Evolutionary conservation across 2,113 vertebrate genomes (phyloP).

Genomic region (Hippocampus comes): DNA sequence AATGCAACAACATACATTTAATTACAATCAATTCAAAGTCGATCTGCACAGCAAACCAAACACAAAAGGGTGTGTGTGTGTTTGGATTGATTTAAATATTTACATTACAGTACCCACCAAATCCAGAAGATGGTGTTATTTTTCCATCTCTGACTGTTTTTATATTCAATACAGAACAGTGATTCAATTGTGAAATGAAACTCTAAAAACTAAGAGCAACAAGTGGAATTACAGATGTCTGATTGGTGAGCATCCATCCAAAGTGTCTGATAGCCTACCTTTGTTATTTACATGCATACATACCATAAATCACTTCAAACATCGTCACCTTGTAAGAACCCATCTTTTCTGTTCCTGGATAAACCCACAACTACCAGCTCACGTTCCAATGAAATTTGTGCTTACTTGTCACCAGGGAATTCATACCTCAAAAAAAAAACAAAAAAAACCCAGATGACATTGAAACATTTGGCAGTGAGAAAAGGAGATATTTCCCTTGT

Average conservation of each 20-base stretch:
- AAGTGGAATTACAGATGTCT: background rate
- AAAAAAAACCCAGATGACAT: constrained; percentile 33
- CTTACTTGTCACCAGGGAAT: constrained; percentile 37
- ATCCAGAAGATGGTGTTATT: background rate
- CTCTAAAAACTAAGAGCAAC: too few species aligned
- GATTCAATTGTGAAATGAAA: background rate
- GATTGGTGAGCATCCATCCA: background rate
- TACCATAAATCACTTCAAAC: constrained; percentile 1
- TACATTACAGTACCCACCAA: background rate
- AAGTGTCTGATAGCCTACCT: background rate
- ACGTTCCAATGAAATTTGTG: constrained; percentile 1
- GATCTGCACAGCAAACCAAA: constrained; percentile 41
- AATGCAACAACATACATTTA: constrained; percentile 34
- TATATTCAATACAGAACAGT: background rate
- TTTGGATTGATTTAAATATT: constrained; percentile 20
- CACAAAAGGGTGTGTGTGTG: constrained; percentile 23
- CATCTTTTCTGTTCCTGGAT: constrained; percentile 5
- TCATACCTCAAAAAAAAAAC: constrained; percentile 1
- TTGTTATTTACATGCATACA: background rate
- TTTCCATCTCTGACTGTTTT: background rate
- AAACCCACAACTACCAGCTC: background rate
- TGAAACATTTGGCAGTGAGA: constrained; percentile 55
- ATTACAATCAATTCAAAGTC: constrained; percentile 42
- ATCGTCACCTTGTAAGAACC: constrained; percentile 28
- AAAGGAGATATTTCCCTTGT: constrained; percentile 49